phyloP scores from a whole-genome alignment of 2,888 invertebrate species.

The Drosophila nr. perissopoda region DNA sequence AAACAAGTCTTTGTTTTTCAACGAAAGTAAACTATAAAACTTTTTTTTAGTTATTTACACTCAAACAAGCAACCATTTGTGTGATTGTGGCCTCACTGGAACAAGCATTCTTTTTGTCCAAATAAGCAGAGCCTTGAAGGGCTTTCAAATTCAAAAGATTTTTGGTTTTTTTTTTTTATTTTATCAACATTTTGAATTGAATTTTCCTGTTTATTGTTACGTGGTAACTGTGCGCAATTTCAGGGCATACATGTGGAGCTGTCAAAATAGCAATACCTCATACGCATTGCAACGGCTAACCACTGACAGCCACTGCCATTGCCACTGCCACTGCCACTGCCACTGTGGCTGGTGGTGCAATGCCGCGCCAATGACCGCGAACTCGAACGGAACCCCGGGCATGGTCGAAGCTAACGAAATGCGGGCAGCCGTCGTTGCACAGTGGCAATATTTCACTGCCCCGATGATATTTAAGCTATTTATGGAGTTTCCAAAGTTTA shows the following conservation, averaged over 20 bases:
- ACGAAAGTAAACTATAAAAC: neutral
- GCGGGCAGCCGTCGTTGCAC: constrained; percentile 31
- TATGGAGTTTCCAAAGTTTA: neutral
- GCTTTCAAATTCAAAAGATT: constrained; percentile 31
- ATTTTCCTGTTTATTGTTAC: constrained; percentile 59
- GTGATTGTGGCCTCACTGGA: neutral
- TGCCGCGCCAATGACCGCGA: constrained; percentile 39
- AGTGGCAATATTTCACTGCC: neutral
- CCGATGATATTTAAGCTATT: neutral
- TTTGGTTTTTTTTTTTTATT: neutral
- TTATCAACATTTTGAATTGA: constrained; percentile 72
- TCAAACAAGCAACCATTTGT: neutral
- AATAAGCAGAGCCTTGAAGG: constrained; percentile 1
- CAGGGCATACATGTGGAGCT: constrained; percentile 29
- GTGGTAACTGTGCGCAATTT: constrained; percentile 9
- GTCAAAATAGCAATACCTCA: constrained; percentile 39
- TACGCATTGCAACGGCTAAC: constrained; percentile 29
- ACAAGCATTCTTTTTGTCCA: neutral
- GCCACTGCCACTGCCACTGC: constrained; percentile 18
- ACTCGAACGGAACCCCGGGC: constrained; percentile 23
- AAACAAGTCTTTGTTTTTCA: neutral
- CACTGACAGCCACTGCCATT: constrained; percentile 21
- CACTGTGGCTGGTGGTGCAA: constrained; percentile 16
- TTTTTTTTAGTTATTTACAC: neutral
- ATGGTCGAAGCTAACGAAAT: constrained; percentile 60